phyloP scores from a whole-genome alignment of 2,888 invertebrate genomes.

The Neoitamus cyanurus region DNA sequence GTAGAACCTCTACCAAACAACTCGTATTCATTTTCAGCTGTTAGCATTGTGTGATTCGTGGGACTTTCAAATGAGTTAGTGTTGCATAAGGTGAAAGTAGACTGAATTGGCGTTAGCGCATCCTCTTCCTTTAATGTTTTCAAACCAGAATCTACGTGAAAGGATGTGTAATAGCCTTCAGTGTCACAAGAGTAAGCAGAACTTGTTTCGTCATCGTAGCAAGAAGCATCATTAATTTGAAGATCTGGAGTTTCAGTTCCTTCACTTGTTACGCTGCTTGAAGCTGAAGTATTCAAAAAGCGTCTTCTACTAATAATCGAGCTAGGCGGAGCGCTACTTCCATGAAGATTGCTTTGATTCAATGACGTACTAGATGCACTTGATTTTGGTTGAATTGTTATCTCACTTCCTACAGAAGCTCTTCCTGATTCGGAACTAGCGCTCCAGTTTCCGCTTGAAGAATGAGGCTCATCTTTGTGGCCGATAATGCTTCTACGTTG shows the following conservation, averaged over 20 bases:
- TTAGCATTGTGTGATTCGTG: constrained; percentile 76
- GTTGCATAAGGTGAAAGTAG: constrained; percentile 72
- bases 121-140: constrained; percentile 85
- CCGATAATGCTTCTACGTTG: constrained; percentile 73
- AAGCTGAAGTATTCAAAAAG: constrained; percentile 79
- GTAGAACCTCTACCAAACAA: constrained; percentile 92
- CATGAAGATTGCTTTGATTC: constrained; percentile 69
- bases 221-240: constrained; percentile 74
- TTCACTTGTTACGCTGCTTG: constrained; percentile 86
- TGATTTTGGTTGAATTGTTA: constrained; percentile 77
- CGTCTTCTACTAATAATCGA: constrained; percentile 76
- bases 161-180: constrained; percentile 97
- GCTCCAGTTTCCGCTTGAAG: constrained; percentile 95
- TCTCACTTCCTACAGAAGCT: constrained; percentile 86
- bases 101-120: constrained; percentile 79
- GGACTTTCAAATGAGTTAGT: constrained; percentile 77
- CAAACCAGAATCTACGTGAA: constrained; percentile 95
- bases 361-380: constrained; percentile 78
- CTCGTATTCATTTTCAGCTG: constrained; percentile 90
- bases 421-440: constrained; percentile 91
- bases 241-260: constrained; percentile 87
- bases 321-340: constrained; percentile 71
- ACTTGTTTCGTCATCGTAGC: constrained; percentile 86
- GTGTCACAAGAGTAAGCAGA: constrained; percentile 96
- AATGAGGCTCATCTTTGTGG: constrained; percentile 84